Evolutionary conservation across 2,888 invertebrate species (phyloP).

Genomic region (Clostera curtula): DNA sequence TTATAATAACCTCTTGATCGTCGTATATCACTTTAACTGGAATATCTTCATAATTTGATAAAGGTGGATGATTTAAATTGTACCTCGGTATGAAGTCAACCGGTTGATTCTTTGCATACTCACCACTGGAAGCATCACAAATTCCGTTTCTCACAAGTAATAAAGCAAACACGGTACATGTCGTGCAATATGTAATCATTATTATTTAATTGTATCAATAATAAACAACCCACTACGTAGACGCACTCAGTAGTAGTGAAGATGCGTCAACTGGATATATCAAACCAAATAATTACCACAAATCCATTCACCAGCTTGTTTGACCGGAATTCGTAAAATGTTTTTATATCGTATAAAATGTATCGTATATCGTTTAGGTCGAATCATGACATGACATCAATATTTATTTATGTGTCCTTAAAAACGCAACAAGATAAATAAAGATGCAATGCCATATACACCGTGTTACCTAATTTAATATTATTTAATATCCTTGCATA

Average conservation of each 20-base stretch:
- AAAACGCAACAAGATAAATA: no score
- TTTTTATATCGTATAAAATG: neutral
- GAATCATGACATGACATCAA: neutral
- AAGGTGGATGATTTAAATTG: conserved; percentile 35
- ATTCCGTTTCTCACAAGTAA: conserved; percentile 18
- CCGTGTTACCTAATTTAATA: no score
- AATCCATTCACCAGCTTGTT: conserved; percentile 51
- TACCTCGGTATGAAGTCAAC: no score
- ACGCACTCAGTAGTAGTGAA: conserved; percentile 46
- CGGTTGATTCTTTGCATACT: no score
- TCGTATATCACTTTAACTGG: conserved; percentile 22
- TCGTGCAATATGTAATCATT: conserved; percentile 16
- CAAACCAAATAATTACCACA: conserved; percentile 31
- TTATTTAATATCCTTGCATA: no score
- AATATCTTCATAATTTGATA: conserved; percentile 23
- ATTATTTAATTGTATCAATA: conserved; percentile 10
- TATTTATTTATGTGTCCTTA: no score
- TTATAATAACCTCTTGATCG: conserved; percentile 9
- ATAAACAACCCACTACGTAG: conserved; percentile 36
- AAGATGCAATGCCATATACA: no score
- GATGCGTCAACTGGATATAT: conserved; percentile 38
- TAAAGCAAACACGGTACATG: conserved; percentile 10
- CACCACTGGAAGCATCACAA: conserved; percentile 17
- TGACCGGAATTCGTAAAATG: conserved; percentile 34
- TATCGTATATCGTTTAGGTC: neutral